Conservation (phyloP, 2,113 vertebrate species). For the Cromileptes altivelis region DNA sequence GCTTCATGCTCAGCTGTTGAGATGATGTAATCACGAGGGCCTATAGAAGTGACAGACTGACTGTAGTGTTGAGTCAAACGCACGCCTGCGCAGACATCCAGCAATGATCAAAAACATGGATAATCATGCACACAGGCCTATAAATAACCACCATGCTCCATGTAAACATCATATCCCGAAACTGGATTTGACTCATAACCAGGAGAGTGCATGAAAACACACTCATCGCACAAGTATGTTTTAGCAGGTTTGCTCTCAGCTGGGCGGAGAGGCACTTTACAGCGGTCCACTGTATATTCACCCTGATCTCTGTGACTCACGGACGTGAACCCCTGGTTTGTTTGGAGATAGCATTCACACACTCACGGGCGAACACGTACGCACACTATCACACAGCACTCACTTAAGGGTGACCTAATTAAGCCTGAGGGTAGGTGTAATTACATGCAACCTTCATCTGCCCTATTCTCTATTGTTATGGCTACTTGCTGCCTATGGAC, state of each 20-base stretch:
- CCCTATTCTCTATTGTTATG: conserved; percentile 73
- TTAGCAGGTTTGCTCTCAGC: conserved; percentile 26
- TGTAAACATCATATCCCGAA: not conserved
- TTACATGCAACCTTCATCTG: conserved; percentile 80
- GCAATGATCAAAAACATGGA: not conserved
- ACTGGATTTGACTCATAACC: conserved; percentile 22
- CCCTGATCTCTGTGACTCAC: conserved; percentile 48
- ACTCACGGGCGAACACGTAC: conserved; percentile 12
- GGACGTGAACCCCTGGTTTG: conserved; percentile 47
- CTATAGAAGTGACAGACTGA: conserved; percentile 14
- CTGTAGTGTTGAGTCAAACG: not conserved
- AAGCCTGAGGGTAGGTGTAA: conserved; percentile 75
- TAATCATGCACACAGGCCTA: not conserved
- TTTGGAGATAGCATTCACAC: conserved; percentile 38
- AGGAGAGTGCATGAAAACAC: conserved; percentile 9
- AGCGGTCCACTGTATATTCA: conserved; percentile 44
- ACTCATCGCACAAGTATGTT: conserved; percentile 21
- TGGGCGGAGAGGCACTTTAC: conserved; percentile 23
- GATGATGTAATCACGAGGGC: conserved; percentile 16
- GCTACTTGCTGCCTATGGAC: conserved; percentile 64
- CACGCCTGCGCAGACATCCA: not conserved
- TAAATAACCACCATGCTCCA: not conserved
- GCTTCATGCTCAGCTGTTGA: conserved; percentile 15
- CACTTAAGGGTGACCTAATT: conserved; percentile 80
- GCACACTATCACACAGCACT: conserved; percentile 58